Evolutionary conservation across 2,113 vertebrate genomes (phyloP), one percentile per base, ranked within the genome.

Genomic region (Phocoena phocoena): DNA sequence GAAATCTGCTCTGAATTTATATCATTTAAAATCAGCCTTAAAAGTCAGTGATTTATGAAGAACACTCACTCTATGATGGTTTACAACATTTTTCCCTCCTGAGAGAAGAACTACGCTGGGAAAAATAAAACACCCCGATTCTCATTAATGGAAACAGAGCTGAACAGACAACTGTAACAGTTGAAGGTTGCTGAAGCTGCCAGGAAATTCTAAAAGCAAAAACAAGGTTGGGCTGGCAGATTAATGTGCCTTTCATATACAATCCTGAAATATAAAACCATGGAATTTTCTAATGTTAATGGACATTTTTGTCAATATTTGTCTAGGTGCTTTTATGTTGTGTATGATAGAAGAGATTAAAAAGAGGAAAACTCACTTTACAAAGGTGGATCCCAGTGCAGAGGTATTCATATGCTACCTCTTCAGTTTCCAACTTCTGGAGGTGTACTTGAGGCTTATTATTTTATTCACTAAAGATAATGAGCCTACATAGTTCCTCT

Each of bases 1-100:
- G 8, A 98, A 95, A 97, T 98, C 65, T 98, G 90, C 94, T 97
- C 31, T 92, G 79, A 97, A 95, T 25, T 93, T 94, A 95, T 85
- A 92, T 89, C 85, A 89, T 90, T 73, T 95, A 81, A 97, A 98
- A 82, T 50, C 55, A 96, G 18, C 31, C 88, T 95, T 88, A 95
- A 84, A 92, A 70, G 88, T 88, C 53, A 87, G 68, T 94, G 94
- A 97, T 98, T 98, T 95, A 96, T 97, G 83, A 93, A 93, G 70
- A 96, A 88, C 86, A 96, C 33, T 21, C 4, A 86, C 65, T 96
- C 90, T 86, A 95, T 92, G 97, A 96, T 18, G 92, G 88, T 85
- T 98, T 95, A 97, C 68, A 98, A 71, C 21, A 97, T 97, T 98
- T 98, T 98, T 93, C 89, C 98, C 84, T 97, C 70, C 84, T 83